Conservation (phyloP, 2,113 vertebrate species). For the Sisor rabdophorus region DNA sequence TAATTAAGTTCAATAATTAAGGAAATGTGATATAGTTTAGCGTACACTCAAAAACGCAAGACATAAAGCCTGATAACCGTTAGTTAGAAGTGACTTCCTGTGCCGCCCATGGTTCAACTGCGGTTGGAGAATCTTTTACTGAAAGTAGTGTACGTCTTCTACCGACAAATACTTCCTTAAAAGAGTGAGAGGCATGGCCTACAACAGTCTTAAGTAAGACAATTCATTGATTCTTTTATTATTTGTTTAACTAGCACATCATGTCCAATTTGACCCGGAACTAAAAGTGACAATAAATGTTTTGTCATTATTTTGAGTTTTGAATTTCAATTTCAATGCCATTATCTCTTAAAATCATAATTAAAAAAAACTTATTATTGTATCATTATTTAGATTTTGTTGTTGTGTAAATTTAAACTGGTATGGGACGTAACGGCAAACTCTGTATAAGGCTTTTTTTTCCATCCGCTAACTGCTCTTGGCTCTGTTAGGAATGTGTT, state of each 20-base stretch:
- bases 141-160: not conserved
- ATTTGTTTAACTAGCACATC: not conserved
- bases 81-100: not conserved
- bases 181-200: not conserved
- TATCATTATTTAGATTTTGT: not conserved
- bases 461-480: slow-evolving; percentile 19
- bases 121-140: not conserved
- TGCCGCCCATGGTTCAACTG: not conserved
- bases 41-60: not conserved
- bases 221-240: not conserved
- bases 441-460: slow-evolving; percentile 29
- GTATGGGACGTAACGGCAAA: slow-evolving; percentile 16
- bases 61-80: not conserved
- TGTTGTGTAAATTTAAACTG: not conserved
- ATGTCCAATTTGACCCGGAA: not conserved
- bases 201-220: not conserved
- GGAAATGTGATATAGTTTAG: not conserved
- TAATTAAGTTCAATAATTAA: not conserved
- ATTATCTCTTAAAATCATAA: not conserved
- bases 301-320: too few relatives aligned
- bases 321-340: not conserved
- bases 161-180: not conserved
- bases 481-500: slow-evolving; percentile 66
- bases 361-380: too few relatives aligned
- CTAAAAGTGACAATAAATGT: too few relatives aligned